These are phyloP conservation scores for Aquatica leii DNA, from an alignment of 2,888 invertebrate genomes.

Conservation along the genomic window DNA sequence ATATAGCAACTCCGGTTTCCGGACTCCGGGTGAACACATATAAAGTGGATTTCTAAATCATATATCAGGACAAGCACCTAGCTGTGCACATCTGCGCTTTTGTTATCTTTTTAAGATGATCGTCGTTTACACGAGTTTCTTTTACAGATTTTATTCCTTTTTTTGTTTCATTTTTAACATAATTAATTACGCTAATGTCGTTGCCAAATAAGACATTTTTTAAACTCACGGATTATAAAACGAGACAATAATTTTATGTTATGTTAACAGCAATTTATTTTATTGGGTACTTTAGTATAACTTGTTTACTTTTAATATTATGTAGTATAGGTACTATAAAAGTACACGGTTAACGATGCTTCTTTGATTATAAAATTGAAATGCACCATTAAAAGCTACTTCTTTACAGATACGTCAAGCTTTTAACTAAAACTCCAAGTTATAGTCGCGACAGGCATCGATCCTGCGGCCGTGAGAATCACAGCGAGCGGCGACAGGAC, in stretches of 20 bases:
- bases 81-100: conserved; percentile 33
- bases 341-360: conserved; percentile 45
- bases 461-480: conserved; percentile 55
- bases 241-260: background rate
- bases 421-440: conserved; percentile 31
- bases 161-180: background rate
- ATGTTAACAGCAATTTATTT: conserved; percentile 48
- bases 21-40: conserved; percentile 39
- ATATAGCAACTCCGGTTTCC: conserved; percentile 40
- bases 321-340: conserved; percentile 40
- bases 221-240: background rate
- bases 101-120: conserved; percentile 34
- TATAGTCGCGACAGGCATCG: conserved; percentile 49
- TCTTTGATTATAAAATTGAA: conserved; percentile 47
- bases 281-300: conserved; percentile 47
- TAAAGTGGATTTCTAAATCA: conserved; percentile 41
- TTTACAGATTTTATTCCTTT: conserved; percentile 10
- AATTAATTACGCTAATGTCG: background rate
- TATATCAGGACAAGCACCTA: conserved; percentile 36
- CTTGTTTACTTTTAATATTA: conserved; percentile 46
- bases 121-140: conserved; percentile 23
- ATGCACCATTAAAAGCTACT: conserved; percentile 39
- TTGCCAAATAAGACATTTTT: conserved; percentile 12
- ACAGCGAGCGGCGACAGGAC: conserved; percentile 49
- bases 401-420: conserved; percentile 28